A percentile compares a stretch with the other conserved stretches of the same genome.
These are phyloP conservation scores for Anabacerthia variegaticeps DNA, from an alignment of 2,797 vertebrate species.

Conservation along the genomic window DNA sequence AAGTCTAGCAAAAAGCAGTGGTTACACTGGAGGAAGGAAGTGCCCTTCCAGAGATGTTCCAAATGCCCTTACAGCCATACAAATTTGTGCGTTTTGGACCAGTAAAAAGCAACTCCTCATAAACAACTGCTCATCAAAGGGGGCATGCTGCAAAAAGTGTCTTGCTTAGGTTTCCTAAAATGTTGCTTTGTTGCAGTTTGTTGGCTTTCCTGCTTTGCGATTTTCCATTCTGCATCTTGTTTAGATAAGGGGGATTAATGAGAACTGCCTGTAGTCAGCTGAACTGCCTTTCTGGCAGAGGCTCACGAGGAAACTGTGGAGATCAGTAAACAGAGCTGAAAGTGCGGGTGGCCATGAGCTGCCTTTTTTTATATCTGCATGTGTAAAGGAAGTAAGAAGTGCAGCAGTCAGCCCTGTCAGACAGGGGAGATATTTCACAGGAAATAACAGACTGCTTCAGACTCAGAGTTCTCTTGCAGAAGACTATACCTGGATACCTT, in stretches of 20 bases:
- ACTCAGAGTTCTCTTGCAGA: neutral
- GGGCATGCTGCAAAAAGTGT: neutral
- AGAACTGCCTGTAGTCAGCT: conserved; percentile 55
- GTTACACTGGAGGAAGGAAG: neutral
- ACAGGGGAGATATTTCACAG: conserved; percentile 32
- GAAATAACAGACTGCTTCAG: conserved; percentile 16
- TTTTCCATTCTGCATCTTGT: conserved; percentile 34
- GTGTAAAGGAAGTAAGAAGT: conserved; percentile 29
- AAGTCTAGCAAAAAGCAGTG: neutral
- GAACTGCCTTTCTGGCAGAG: conserved; percentile 30
- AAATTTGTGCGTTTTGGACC: neutral
- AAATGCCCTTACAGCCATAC: neutral
- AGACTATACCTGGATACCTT: neutral
- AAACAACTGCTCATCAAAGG: neutral
- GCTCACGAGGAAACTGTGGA: conserved; percentile 35
- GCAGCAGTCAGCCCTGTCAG: conserved; percentile 8
- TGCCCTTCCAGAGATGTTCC: neutral
- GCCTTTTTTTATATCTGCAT: neutral
- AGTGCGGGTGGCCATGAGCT: neutral
- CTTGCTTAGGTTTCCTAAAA: conserved; percentile 5
- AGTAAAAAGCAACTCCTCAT: neutral
- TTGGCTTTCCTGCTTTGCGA: neutral
- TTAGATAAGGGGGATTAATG: conserved; percentile 51
- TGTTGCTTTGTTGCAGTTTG: neutral
- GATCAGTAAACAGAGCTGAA: conserved; percentile 47